phyloP scores from a whole-genome alignment of 1,140 invertebrate genomes.

The Phymastichus coffea region DNA sequence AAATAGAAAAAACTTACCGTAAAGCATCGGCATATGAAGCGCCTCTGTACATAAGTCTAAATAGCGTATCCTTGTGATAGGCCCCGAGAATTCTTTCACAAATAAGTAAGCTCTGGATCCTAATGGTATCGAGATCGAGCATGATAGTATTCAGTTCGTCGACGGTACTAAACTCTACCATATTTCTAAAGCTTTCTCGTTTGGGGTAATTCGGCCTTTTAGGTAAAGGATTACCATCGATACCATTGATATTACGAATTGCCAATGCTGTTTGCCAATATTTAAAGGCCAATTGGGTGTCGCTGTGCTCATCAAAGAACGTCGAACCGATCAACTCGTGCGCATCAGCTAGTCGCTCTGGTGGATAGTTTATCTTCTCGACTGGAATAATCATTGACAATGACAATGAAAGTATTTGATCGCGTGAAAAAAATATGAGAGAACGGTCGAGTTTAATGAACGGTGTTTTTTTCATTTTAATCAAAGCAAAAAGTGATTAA shows the following conservation, averaged over 20 bases:
- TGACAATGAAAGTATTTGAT: no score
- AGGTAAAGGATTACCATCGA: conserved; percentile 47
- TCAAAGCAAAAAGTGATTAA: no score
- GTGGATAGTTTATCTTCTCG: conserved; percentile 58
- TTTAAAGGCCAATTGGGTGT: conserved; percentile 63
- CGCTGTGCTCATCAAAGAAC: conserved; percentile 80
- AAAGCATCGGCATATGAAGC: conserved; percentile 85
- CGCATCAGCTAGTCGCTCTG: conserved; percentile 75
- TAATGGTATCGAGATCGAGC: conserved; percentile 76
- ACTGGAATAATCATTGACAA: no score
- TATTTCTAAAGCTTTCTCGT: conserved; percentile 64
- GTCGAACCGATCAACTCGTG: conserved; percentile 83
- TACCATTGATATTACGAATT: conserved; percentile 54
- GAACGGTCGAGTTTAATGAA: no score
- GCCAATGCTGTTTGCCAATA: conserved; percentile 69
- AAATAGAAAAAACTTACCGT: conserved; percentile 38
- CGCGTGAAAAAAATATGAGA: no score
- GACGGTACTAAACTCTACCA: conserved; percentile 69
- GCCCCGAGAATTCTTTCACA: conserved; percentile 79
- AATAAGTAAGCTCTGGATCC: conserved; percentile 80
- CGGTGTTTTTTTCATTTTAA: no score
- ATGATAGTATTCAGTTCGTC: conserved; percentile 72
- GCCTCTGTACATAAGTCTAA: conserved; percentile 73
- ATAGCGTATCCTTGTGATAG: conserved; percentile 83
- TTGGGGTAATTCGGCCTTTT: conserved; percentile 62